Evolutionary conservation across 2,113 vertebrate genomes (phyloP), one percentile per base, ranked within the genome.

Genomic region (Ancistrus triradiatus): DNA sequence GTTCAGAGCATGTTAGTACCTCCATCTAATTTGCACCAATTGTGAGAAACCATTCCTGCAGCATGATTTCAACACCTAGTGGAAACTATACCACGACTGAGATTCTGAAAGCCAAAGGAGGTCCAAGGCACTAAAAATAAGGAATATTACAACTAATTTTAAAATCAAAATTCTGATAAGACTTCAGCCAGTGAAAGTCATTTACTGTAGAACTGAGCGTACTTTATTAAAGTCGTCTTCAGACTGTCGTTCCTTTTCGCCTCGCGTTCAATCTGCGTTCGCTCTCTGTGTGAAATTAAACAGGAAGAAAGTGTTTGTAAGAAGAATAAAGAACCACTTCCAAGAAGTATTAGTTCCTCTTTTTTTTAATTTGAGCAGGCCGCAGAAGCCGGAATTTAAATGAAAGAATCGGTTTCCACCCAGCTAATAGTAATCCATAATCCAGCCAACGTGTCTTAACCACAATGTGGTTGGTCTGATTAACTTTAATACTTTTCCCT

Each of bases 371-470:
- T 88, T 88, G 84, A 87, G 84, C 78, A 81, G 82, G 84, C 82
- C 65, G 81, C 84, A 79, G 80, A 86, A 86, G 79, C 86, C 61
- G 40, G 87, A 84, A 87, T 90, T 87, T 83, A 90, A 89, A 90
- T 88, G 86, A 89, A 88, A 84, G 85, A 89, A 89, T 87, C 83
- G 82, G 80, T 87, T 88, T 87, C 83, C 84, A 88, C 87, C 84
- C 88, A 87, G 87, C 86, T 89, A 90, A 90, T 89, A 85, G 88
- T 89, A 89, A 90, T 90, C 87, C 86, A 85, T 89, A 90, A 90
- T 90, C 88, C 88, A 86, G 81, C 74, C 83, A 83, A 88, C 82
- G 84, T 88, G 85, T 85, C 83, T 85, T 81, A 86, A 84, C 85
- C 86, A 88, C 87, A 90, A 90, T 90, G 88, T 90, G 88, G 85